Evolutionary conservation across 2,113 vertebrate genomes (phyloP), one percentile per base, ranked within the genome.

Genomic region (Numida meleagris): DNA sequence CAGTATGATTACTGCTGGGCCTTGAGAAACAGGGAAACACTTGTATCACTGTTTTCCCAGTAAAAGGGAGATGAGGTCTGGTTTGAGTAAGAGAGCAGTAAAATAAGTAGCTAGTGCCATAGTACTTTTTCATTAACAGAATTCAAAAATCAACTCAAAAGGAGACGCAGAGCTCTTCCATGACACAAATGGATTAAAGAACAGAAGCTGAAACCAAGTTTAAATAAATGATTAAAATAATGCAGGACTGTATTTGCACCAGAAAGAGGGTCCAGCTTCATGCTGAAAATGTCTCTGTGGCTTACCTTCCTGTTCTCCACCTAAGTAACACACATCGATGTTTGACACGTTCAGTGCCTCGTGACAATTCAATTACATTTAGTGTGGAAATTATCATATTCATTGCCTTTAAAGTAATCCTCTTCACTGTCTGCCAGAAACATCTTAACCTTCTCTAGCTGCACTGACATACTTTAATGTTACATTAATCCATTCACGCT

Each of bases 401-500:
- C 86, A 70, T 48, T 86, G 65, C 79, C 68, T 93, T 81, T 77
- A 53, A 83, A 91, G 74, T 93, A 96, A 96, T 95, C 94, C 93
- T 90, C 87, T 93, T 65, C 76, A 63, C 77, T 94, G 90, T 59
- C 82, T 88, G 77, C 55, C 90, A 94, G 75, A 78, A 92, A 65
- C 88, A 90, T 79, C 85, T 85, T 68, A 93, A 86, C 77, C 75
- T 90, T 70, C 70, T 63, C 70, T 63, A 62, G 76, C 78, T 91
- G 55, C 68, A 57, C 78, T 46, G 24, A 79, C 58, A 70, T 19
- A 86, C 63, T 76, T 94, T 63, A 79, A 63, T 13, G 25, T 93
- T 81, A 68, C 10, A 0, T 70, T 95, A 92, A 96, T 89, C 81
- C 68, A 73, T 6, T 20, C 36, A 73, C 7, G 80, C 23, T 40